These are phyloP conservation scores for Tetrax tetrax DNA, from an alignment of 2,113 vertebrate species.

Conservation along the genomic window DNA sequence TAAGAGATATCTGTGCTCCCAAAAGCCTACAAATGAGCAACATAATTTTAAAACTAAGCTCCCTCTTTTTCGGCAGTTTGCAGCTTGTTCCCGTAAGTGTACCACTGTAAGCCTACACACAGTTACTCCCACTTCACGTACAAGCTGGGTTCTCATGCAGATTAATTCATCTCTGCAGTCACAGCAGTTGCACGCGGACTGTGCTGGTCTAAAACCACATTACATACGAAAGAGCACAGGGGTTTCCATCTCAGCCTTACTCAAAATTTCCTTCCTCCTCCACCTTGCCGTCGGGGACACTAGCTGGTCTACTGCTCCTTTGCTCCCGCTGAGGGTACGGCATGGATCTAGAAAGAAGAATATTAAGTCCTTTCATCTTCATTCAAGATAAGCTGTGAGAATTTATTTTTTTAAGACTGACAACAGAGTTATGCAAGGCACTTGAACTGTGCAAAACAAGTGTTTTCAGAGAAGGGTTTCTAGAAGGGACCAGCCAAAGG, in stretches of 20 bases:
- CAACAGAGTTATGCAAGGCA: background rate
- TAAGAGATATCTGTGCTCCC: background rate
- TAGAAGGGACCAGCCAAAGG: background rate
- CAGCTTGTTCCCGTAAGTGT: background rate
- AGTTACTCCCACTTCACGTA: background rate
- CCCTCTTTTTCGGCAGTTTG: background rate
- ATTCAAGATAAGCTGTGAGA: background rate
- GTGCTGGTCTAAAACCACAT: background rate
- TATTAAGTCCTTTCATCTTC: background rate
- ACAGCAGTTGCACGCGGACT: background rate
- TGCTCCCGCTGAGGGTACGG: background rate
- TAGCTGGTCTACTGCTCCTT: background rate
- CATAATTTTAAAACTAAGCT: background rate
- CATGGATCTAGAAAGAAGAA: background rate
- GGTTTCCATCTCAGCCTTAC: conserved; percentile 16
- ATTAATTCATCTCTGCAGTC: background rate
- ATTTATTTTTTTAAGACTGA: background rate
- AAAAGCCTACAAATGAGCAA: background rate
- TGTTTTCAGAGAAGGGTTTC: background rate
- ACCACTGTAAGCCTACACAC: accelerated
- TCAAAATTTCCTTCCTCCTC: conserved; percentile 35
- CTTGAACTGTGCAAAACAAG: background rate
- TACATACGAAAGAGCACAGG: background rate
- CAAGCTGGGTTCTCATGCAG: background rate
- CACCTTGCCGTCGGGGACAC: accelerated